phyloP scores from a whole-genome alignment of 1,140 invertebrate genomes.

The Orchestia grillus region DNA sequence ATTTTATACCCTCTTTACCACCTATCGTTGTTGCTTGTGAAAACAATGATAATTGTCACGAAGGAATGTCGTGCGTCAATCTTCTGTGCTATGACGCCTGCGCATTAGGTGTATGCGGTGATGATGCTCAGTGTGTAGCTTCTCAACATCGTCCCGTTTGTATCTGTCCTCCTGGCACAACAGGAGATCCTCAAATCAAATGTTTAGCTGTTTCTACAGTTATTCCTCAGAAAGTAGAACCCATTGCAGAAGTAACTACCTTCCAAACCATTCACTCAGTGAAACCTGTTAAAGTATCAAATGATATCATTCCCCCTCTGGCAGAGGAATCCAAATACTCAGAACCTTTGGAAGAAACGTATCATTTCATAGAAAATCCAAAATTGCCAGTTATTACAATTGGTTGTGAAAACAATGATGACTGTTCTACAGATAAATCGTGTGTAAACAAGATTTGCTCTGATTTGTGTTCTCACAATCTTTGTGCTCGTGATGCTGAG shows the following conservation, averaged over 20 bases:
- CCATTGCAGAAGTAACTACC: background rate
- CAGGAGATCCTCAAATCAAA: constrained; percentile 84
- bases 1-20: constrained; percentile 27
- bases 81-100: constrained; percentile 81
- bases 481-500: constrained; percentile 83
- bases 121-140: constrained; percentile 84
- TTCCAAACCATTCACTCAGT: background rate
- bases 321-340: background rate
- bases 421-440: constrained; percentile 62
- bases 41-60: constrained; percentile 74
- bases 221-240: background rate
- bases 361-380: background rate
- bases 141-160: constrained; percentile 80
- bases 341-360: background rate
- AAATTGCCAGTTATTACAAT: constrained; percentile 71
- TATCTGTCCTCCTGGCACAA: constrained; percentile 81
- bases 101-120: constrained; percentile 84
- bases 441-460: constrained; percentile 55
- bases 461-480: constrained; percentile 79
- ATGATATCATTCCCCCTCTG: background rate
- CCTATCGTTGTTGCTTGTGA: constrained; percentile 78
- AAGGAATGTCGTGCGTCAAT: constrained; percentile 79
- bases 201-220: constrained; percentile 72
- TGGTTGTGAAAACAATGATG: constrained; percentile 72
- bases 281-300: background rate